Evolutionary conservation across 2,797 vertebrate species (phyloP).

Genomic region (Mionectes olivaceus): DNA sequence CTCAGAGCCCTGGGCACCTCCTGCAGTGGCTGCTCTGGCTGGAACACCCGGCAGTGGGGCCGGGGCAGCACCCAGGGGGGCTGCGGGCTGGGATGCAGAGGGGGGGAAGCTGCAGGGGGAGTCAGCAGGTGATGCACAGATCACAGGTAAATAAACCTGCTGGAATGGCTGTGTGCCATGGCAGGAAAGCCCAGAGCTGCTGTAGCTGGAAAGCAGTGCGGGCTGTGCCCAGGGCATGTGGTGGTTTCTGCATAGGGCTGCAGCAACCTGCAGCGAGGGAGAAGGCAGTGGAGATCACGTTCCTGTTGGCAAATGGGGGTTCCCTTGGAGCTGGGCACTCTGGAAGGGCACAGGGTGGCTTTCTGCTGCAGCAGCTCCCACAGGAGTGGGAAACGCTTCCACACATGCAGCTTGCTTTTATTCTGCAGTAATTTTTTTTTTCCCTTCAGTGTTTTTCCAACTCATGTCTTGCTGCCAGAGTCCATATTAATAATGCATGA

Average conservation of each 20-base stretch:
- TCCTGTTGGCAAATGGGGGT: accelerated
- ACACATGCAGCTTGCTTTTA: background rate
- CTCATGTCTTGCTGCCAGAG: conserved; percentile 62
- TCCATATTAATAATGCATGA: conserved; percentile 75
- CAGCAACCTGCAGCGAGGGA: background rate
- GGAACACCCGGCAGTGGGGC: background rate
- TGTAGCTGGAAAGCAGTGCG: accelerated
- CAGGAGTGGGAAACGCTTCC: conserved; percentile 16
- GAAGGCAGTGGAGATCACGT: accelerated
- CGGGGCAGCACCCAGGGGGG: background rate
- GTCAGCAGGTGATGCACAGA: background rate
- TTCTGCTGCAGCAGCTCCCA: accelerated
- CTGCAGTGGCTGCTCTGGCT: background rate
- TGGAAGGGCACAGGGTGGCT: background rate
- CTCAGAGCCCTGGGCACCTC: accelerated
- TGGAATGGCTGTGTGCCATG: background rate
- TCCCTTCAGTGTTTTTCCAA: conserved; percentile 60
- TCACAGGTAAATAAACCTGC: background rate
- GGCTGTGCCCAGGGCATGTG: background rate
- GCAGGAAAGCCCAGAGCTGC: background rate
- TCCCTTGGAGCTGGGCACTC: background rate
- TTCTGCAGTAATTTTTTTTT: conserved; percentile 42
- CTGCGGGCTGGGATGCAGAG: background rate
- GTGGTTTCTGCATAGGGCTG: background rate
- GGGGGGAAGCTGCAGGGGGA: background rate